phyloP scores from a whole-genome alignment of 2,797 vertebrate genomes.

The Odontamblyopus rebecca region DNA sequence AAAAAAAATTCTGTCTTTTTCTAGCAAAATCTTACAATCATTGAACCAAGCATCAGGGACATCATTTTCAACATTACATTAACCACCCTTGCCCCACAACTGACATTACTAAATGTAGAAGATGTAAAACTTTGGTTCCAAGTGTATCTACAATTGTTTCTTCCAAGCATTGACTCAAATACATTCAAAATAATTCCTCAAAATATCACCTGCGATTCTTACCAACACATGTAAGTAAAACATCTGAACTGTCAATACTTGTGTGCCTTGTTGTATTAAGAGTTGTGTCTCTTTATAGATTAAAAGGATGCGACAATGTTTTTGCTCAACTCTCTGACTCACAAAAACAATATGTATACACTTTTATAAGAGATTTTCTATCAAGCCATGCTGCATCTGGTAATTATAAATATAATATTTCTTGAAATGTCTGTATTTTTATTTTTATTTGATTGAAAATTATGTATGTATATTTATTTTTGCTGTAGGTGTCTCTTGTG shows the following conservation, averaged over 20 bases:
- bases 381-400: constrained; percentile 33
- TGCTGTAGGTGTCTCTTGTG: constrained; percentile 50
- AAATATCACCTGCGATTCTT: constrained; percentile 61
- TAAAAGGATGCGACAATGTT: constrained; percentile 54
- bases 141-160: constrained; percentile 46
- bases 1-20: constrained; percentile 10
- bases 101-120: constrained; percentile 25
- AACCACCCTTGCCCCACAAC: constrained; percentile 29
- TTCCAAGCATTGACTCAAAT: constrained; percentile 43
- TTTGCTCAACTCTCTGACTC: constrained; percentile 34
- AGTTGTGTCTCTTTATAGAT: constrained; percentile 24
- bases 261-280: background rate
- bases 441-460: background rate
- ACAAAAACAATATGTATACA: constrained; percentile 48
- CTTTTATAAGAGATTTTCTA: constrained; percentile 48
- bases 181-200: constrained; percentile 52
- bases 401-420: constrained; percentile 1
- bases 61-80: constrained; percentile 56
- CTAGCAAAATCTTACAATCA: constrained; percentile 49
- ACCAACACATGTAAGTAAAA: constrained; percentile 59
- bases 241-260: background rate
- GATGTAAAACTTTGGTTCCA: constrained; percentile 60
- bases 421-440: background rate
- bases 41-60: constrained; percentile 37
- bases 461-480: background rate